Conservation (phyloP, 2,113 vertebrate species). For the Vidua macroura region DNA sequence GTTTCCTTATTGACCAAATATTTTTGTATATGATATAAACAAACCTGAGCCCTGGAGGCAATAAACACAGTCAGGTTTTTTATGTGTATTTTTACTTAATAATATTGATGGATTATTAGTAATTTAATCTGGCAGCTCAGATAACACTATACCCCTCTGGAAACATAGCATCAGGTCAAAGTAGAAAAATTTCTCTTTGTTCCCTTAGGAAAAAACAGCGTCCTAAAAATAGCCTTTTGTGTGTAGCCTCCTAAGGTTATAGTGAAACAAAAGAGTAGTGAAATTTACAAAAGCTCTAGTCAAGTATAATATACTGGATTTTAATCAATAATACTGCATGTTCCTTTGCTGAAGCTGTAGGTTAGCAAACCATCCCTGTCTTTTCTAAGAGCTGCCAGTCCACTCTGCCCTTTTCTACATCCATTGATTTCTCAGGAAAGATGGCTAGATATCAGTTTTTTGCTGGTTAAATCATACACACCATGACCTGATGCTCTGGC, state of each 20-base stretch:
- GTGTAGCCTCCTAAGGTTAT: slow-evolving; percentile 17
- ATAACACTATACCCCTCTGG: background rate
- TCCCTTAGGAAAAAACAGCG: slow-evolving; percentile 23
- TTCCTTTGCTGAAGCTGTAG: slow-evolving; percentile 17
- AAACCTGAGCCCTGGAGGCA: background rate
- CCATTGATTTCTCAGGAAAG: background rate
- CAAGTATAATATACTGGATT: slow-evolving; percentile 40
- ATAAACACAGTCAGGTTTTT: background rate
- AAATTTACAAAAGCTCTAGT: slow-evolving; percentile 60
- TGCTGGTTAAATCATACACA: background rate
- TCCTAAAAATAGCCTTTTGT: slow-evolving; percentile 63
- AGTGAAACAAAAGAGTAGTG: slow-evolving; percentile 28
- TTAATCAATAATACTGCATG: slow-evolving; percentile 49
- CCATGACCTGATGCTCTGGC: background rate
- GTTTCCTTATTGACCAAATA: slow-evolving; percentile 56
- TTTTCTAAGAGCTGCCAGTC: background rate
- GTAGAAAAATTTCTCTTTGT: background rate
- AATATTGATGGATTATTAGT: slow-evolving; percentile 19
- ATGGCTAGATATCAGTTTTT: background rate
- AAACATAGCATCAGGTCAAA: slow-evolving; percentile 53
- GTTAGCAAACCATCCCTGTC: background rate
- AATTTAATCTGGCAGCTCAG: slow-evolving; percentile 20
- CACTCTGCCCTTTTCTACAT: background rate
- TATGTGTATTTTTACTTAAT: background rate
- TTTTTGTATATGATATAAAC: slow-evolving; percentile 45